phyloP scores from a whole-genome alignment of 2,797 vertebrate genomes.

The Argentina silus region DNA sequence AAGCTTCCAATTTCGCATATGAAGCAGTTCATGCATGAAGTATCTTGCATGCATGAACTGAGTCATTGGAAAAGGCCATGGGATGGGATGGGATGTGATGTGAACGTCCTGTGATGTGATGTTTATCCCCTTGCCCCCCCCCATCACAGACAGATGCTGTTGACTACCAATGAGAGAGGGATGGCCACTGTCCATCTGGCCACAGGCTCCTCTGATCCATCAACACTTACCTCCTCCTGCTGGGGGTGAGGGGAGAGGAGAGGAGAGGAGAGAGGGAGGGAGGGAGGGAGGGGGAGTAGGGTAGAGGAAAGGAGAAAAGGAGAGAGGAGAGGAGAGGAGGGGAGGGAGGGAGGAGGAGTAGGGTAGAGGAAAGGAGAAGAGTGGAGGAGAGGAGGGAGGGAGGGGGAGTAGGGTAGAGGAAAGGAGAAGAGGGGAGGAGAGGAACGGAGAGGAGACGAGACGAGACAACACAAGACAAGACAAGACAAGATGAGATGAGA shows the following conservation, averaged over 20 bases:
- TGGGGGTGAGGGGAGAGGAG: neutral
- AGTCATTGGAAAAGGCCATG: slow-evolving; percentile 44
- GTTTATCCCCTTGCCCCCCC: slow-evolving; percentile 50
- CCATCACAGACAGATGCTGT: slow-evolving; percentile 65
- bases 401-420: neutral
- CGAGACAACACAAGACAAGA: neutral
- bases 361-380: neutral
- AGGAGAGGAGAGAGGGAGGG: neutral
- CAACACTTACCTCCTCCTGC: neutral
- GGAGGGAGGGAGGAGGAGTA: neutral
- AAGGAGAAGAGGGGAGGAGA: neutral
- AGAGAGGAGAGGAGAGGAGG: slow-evolving; percentile 14
- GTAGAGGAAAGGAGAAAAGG: neutral
- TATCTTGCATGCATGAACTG: slow-evolving; percentile 43
- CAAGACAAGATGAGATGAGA: neutral
- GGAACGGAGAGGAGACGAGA: neutral
- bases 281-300: neutral
- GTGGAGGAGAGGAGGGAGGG: too few species aligned
- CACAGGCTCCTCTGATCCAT: neutral
- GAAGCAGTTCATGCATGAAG: slow-evolving; percentile 8
- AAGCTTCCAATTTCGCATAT: too few species aligned
- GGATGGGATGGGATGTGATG: too few species aligned
- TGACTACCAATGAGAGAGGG: slow-evolving; percentile 7
- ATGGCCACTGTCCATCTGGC: slow-evolving; percentile 51
- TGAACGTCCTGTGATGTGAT: slow-evolving; percentile 43